Base-by-base conservation (phyloP, 1,140 invertebrate genomes). In the Drosophila cardini region DNA sequence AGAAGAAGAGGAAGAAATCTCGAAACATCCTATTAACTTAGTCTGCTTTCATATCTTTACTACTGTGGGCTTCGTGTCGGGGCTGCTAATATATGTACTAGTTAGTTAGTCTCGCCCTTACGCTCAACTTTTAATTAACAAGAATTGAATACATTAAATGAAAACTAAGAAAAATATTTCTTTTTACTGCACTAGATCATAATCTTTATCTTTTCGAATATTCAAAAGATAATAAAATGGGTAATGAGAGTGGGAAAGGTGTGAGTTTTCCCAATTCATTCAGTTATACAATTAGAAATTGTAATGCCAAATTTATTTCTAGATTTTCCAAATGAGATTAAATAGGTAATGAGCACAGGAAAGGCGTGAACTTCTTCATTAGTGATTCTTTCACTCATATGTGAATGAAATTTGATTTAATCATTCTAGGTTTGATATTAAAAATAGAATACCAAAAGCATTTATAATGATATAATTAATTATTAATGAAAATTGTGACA, bases 11-110 rank as follows among this genome's bases (percentile, higher is more conserved):
- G 18, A 62, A 48, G 8, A 9, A 63, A 55, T 42, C 30, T 32
- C 34, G 9, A 34, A 61, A 21, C 34, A 61, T 48, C 43, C 58
- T 56, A 71, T 71, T 56, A 56, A 64, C 53, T 40, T 57, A 52
- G 53, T 58, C 52, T 36, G 52, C 69, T 65, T 67, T 65, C 53
- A 65, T 72, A 53, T 72, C 42, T 46, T 46, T 18, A 34, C 55
- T 70, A 62, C 26, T 52, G 46, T 62, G 56, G 34, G 43, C n/a
- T 61, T 45, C 43, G 58, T 61, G 58, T 50, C 43, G 26, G 36
- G 38, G 30, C 42, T 40, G 18, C 15, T 52, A 62, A 36, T 34
- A 48, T 48, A 61, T 61, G 42, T 48, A 48, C 13, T 62, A 21
- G 50, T 36, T 45, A 58, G 38, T 45, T 58, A 57, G 11, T 53